Conservation (phyloP, 2,797 vertebrate genomes). For the Platyrinchus mystaceus region DNA sequence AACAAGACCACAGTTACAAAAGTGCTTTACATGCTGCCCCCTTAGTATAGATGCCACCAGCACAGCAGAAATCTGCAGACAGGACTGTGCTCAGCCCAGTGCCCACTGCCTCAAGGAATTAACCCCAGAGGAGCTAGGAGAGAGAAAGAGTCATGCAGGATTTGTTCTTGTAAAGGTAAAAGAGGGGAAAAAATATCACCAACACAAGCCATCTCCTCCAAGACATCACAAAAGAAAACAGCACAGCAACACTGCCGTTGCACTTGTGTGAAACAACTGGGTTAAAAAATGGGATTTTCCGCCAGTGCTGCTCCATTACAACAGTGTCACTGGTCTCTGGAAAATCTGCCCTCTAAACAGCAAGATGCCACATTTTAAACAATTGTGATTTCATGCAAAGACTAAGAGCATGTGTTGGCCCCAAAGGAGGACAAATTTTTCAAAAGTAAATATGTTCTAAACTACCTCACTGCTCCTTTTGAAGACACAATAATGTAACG, state of each 20-base stretch:
- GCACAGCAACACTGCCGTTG: neutral
- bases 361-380: neutral
- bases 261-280: neutral
- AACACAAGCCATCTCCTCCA: neutral
- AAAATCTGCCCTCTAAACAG: neutral
- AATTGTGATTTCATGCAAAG: neutral
- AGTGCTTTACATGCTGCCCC: neutral
- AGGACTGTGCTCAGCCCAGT: neutral
- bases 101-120: neutral
- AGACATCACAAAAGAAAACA: neutral
- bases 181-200: neutral
- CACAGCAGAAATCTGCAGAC: slow-evolving; percentile 3
- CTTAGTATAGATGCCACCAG: neutral
- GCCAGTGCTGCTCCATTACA: neutral
- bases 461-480: neutral
- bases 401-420: neutral
- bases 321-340: neutral
- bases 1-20: neutral
- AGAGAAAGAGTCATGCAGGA: neutral
- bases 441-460: neutral
- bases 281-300: neutral
- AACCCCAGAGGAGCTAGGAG: neutral
- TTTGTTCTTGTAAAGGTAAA: neutral
- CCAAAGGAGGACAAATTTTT: neutral
- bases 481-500: neutral